These are phyloP conservation scores for Cebus imitator DNA, from an alignment of 2,113 vertebrate genomes.

Conservation along the genomic window DNA sequence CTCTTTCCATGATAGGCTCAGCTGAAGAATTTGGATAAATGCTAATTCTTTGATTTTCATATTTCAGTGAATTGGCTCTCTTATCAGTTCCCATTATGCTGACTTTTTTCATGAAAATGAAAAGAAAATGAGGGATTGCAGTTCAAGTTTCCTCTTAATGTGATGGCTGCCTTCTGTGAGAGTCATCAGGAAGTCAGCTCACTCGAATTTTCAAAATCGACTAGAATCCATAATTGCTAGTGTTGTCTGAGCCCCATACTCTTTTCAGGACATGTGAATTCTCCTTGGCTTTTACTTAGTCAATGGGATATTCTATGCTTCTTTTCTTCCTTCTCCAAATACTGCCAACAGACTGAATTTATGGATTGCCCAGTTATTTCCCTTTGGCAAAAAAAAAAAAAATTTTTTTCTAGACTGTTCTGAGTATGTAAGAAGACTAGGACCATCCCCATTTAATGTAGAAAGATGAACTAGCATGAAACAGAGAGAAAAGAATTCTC, in stretches of 20 bases:
- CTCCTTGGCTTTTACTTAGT: neutral
- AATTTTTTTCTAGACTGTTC: conserved; percentile 1
- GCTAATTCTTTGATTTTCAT: conserved; percentile 74
- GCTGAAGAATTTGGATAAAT: conserved; percentile 68
- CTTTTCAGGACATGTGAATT: neutral
- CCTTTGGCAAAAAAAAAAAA: neutral
- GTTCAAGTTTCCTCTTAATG: conserved; percentile 37
- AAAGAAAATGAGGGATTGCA: conserved; percentile 69
- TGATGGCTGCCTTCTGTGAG: conserved; percentile 45
- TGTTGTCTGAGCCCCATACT: neutral
- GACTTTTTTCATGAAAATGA: conserved; percentile 62
- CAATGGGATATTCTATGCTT: neutral
- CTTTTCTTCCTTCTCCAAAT: neutral
- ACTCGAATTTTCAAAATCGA: conserved; percentile 45
- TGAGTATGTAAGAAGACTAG: neutral
- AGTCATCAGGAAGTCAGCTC: conserved; percentile 37
- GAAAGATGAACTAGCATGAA: neutral
- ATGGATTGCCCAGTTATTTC: neutral
- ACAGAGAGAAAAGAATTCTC: neutral
- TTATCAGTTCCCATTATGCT: conserved; percentile 54
- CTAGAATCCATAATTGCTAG: conserved; percentile 25
- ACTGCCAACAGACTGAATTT: neutral
- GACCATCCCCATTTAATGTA: neutral
- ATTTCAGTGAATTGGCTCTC: conserved; percentile 64
- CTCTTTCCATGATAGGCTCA: conserved; percentile 56